These are phyloP conservation scores for Neotoma lepida DNA, from an alignment of 2,113 vertebrate genomes.

Conservation along the genomic window DNA sequence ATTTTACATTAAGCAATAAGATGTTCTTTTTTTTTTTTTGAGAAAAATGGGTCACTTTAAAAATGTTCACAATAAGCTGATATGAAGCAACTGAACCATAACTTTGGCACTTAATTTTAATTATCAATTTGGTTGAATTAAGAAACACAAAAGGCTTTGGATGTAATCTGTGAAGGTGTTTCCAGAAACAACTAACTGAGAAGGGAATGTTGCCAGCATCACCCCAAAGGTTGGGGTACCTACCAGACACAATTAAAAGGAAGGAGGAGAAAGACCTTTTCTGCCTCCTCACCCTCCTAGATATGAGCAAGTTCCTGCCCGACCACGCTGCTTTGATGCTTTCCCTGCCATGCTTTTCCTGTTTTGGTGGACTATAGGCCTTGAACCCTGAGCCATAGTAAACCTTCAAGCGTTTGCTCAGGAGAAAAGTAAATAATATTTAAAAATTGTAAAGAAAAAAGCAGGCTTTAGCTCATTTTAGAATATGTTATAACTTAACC, in stretches of 20 bases:
- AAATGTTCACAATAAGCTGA: neutral
- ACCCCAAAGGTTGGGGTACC: too few relatives aligned
- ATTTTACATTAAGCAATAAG: conserved; percentile 39
- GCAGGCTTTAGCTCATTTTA: neutral
- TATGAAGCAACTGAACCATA: neutral
- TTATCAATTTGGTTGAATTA: too few relatives aligned
- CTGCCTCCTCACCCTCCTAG: neutral
- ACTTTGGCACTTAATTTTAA: neutral
- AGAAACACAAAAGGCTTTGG: neutral
- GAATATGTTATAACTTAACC: neutral
- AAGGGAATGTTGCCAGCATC: too few relatives aligned
- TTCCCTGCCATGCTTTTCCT: neutral
- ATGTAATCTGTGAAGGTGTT: neutral
- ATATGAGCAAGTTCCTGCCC: too few relatives aligned
- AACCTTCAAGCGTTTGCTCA: neutral
- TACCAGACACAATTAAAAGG: neutral
- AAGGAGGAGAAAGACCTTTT: neutral
- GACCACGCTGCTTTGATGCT: neutral
- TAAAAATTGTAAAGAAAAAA: neutral
- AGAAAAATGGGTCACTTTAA: conserved; percentile 9
- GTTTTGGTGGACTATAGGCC: too few relatives aligned
- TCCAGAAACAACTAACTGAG: neutral
- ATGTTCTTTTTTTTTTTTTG: neutral
- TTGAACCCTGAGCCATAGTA: neutral
- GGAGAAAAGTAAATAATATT: neutral